Evolutionary conservation across 2,888 invertebrate genomes (phyloP), one percentile per base, ranked within the genome.

Genomic region (Oxystoma pomonae): DNA sequence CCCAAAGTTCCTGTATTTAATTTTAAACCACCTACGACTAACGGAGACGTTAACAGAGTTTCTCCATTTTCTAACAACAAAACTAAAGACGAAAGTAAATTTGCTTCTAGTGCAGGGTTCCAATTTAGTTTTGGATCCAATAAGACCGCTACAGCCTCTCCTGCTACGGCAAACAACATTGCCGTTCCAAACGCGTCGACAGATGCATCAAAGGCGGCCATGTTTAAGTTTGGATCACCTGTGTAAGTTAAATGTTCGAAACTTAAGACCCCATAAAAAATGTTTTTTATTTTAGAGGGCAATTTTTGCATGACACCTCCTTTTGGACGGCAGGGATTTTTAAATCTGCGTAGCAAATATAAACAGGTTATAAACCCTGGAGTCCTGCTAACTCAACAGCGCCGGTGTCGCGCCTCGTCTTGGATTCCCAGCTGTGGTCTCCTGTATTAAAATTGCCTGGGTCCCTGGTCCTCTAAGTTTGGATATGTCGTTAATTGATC

Each of bases 41-140:
- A 68, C 55, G 68, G 68, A 0, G 67, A 66, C 16, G 16, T 65
- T 16, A 65, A 57, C 52, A 67, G 62, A 16, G 20, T 63, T 1
- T 22, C 64, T n/a, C 60, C 63, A 18, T 59, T 49, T 59, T 56
- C 65, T 20, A 62, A 18, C 56, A 59, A 35, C 21, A 18, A 51
- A 50, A 55, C 12, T 18, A 53, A 16, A 21, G 55, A 51, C 2
- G 59, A 59, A 19, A 21, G 59, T 3, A 57, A 56, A 21, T 12
- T 60, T 17, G 19, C 60, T 19, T 1, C 64, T 22, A 35, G 12
- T 0, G 55, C 53, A 1, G 65, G 61, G 16, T 65, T 65, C 22
- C 53, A 19, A 16, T 63, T 63, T 52, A 63, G 51, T 35, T 58
- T 58, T 19, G 55, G 19, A 5, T 3, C 64, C 0, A 12, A 22